Conservation (phyloP, 2,797 vertebrate species). For the Spinibarbus caldwelli region DNA sequence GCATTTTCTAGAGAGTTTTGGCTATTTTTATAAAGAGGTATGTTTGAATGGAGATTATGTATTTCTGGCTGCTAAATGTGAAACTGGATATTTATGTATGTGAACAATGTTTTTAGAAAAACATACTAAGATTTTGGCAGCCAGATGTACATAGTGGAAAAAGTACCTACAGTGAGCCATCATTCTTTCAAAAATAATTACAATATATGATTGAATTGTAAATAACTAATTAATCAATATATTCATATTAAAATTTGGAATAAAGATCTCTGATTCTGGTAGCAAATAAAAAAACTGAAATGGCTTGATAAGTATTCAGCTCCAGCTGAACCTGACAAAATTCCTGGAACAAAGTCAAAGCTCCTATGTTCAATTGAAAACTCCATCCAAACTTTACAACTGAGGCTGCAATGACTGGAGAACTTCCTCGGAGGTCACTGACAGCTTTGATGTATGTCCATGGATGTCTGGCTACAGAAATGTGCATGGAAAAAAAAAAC, state of each 20-base stretch:
- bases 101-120: background rate
- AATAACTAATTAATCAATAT: background rate
- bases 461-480: background rate
- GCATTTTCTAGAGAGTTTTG: background rate
- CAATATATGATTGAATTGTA: background rate
- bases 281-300: background rate
- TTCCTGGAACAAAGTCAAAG: background rate
- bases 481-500: background rate
- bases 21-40: background rate
- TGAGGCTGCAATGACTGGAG: background rate
- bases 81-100: background rate
- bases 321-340: background rate
- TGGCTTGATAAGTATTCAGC: conserved; percentile 21
- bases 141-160: background rate
- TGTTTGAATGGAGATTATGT: background rate
- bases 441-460: background rate
- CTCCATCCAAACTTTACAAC: background rate
- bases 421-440: background rate
- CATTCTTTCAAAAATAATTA: background rate
- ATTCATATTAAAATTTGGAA: background rate
- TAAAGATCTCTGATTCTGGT: background rate
- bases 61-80: background rate
- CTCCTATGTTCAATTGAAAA: background rate
- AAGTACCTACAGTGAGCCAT: background rate
- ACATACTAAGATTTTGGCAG: background rate